Conservation (phyloP, 2,113 vertebrate genomes). For the Madoqua kirkii region DNA sequence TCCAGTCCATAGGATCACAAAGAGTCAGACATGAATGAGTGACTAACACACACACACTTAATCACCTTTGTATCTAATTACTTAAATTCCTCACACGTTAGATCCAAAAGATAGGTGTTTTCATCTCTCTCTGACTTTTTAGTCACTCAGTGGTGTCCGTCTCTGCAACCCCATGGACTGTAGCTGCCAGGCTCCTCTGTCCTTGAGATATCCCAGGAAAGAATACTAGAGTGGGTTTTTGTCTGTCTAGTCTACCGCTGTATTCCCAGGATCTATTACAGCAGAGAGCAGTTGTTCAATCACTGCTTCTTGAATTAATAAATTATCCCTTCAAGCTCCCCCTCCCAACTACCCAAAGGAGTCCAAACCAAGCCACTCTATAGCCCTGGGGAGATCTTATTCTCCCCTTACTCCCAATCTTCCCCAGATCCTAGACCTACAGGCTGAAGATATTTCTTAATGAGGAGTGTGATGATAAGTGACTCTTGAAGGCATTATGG, state of each 20-base stretch:
- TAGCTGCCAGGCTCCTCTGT: not conserved
- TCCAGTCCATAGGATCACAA: not conserved
- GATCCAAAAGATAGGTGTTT: not conserved
- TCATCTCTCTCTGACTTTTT: not conserved
- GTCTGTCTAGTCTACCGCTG: not conserved
- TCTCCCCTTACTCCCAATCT: not conserved
- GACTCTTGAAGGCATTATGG: not conserved
- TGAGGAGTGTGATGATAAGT: too few species aligned
- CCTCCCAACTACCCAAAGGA: not conserved
- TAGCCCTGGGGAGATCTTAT: not conserved
- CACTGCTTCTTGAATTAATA: not conserved
- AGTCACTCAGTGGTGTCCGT: not conserved
- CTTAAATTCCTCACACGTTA: not conserved
- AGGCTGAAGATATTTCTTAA: not conserved
- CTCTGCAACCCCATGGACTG: not conserved
- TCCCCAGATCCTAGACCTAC: not conserved
- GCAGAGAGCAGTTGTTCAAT: not conserved
- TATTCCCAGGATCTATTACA: not conserved
- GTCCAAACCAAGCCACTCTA: not conserved
- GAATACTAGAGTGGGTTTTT: not conserved
- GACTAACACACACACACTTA: not conserved
- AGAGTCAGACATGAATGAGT: not conserved
- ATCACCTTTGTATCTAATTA: not conserved
- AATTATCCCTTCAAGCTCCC: not conserved
- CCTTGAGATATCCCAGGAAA: not conserved